Evolutionary conservation across 2,888 invertebrate genomes (phyloP), one percentile per base, ranked within the genome.

Genomic region (Hypselothyrea guttata): DNA sequence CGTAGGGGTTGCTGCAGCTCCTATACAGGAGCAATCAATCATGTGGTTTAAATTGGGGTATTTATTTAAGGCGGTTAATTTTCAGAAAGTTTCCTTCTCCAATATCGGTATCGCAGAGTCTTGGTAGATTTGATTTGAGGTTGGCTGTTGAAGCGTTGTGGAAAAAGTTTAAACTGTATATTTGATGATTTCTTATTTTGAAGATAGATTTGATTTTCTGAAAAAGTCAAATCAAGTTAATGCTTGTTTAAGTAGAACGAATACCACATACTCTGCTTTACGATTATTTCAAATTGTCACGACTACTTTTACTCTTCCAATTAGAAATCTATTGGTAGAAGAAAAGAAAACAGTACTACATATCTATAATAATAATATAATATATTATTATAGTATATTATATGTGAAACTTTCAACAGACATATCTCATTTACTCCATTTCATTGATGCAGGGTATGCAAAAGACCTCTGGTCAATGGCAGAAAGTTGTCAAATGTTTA

Each of bases 21-120:
- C 55, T 55, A 56, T 59, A 60, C 61, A 62, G 44, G 63, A 75
- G 74, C 78, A 81, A 82, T 84, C 82, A 82, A 82, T 84, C 84
- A 84, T 81, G 75, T 69, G 81, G 81, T 72, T 82, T 78, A 81
- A 84, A 84, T 81, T 84, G 74, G 82, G 82, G 74, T 84, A 84
- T 84, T 82, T 82, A 75, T 66, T 74, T 72, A 81, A 82, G 81
- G 66, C 75, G 69, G 70, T 71, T 60, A 42, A 72, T 78, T 81
- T 81, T 71, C 46, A 40, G 57, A 57, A 63, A 64, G 5, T 22
- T 67, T 51, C 53, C 49, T 37, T 40, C 42, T 54, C 64, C 47
- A 73, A 74, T 68, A 72, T 69, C 63, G 51, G 57, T 65, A 52
- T 60, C 53, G 38, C n/a, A 38, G 35, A 8, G 52, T 35, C 38